phyloP scores from a whole-genome alignment of 2,797 vertebrate genomes.

The Loris lydekkerianus region DNA sequence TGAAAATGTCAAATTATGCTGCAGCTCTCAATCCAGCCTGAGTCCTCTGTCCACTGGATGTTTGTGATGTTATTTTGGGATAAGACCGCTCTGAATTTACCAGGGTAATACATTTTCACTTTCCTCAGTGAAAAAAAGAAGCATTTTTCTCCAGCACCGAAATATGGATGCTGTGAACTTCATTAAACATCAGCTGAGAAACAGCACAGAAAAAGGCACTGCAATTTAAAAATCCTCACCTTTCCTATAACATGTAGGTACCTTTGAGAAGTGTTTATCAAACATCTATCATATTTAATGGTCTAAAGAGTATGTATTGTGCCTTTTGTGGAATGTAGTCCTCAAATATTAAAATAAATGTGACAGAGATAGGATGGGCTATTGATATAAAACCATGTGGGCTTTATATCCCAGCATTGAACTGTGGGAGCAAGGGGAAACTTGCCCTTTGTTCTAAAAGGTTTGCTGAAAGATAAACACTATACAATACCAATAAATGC shows the following conservation, averaged over 20 bases:
- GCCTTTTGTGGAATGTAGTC: background rate
- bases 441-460: too few species aligned
- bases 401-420: background rate
- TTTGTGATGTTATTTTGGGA: background rate
- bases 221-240: background rate
- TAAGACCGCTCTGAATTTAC: background rate
- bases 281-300: background rate
- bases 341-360: slow-evolving; percentile 17
- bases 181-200: background rate
- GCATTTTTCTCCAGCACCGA: background rate
- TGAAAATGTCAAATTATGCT: background rate
- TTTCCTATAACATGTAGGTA: background rate
- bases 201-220: background rate
- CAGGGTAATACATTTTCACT: background rate
- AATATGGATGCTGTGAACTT: background rate
- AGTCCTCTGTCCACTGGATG: background rate
- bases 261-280: slow-evolving; percentile 11
- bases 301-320: background rate
- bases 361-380: background rate
- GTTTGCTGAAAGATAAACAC: too few species aligned
- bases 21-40: background rate
- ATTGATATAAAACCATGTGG: background rate
- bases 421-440: too few species aligned
- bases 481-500: too few species aligned
- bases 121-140: background rate